Base-by-base conservation (phyloP, 2,888 invertebrate genomes). In the Himalopsyche tibetana region DNA sequence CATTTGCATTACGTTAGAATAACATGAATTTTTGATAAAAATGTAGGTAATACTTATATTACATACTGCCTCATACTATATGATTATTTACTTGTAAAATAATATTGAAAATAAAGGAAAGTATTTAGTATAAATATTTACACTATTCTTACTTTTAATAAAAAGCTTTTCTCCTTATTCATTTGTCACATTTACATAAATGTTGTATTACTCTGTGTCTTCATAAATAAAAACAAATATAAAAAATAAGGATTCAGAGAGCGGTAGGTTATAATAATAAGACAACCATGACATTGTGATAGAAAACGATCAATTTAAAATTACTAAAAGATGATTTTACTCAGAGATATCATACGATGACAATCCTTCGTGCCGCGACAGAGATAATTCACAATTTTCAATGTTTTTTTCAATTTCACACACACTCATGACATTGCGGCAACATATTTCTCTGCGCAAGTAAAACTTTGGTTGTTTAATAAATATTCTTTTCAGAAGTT, bases 1-100 rank as follows among this genome's bases (percentile, higher is more conserved):
- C 88, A 88, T 88, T 88, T 88, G 88, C 88, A 86, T 88, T 88
- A 88, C 86, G 82, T 74, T 74, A 74, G 74, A 74, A 74, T 74
- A 74, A 74, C 74, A 74, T 74, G 74, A 74, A 74, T 74, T 74
- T 74, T 74, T 74, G 74, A 74, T 74, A 74, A 74, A 74, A 74
- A 74, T 12, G 74, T 74, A 74, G 74, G 74, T 74, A 74, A 74
- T 74, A 74, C 74, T 74, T 38, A 74, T 74, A 74, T 74, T 74
- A 74, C 38, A 74, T 74, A 74, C 74, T 74, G 74, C 74, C 74
- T 74, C 74, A 74, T 36, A 74, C 28, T 74, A 74, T 38, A 74
- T 36, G 19, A 74, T 36, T 28, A 74, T 74, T 74, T 28, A 74
- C 74, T 74, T 74, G 74, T 74, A 74, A 74, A 74, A 74, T 74